Conservation (phyloP, 2,113 vertebrate genomes). For the Pygoscelis antarcticus region DNA sequence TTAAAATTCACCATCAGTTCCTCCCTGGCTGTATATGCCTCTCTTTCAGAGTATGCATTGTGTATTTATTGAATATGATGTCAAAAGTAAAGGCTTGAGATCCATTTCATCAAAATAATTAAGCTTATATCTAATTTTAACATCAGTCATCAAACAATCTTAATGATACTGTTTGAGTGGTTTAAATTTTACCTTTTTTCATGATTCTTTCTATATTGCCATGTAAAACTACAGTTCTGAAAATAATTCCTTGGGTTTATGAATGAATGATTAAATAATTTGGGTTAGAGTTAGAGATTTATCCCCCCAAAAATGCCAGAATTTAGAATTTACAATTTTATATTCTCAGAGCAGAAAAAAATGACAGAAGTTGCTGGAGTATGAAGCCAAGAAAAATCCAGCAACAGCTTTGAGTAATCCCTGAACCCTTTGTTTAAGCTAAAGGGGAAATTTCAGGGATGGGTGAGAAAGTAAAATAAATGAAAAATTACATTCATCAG, state of each 20-base stretch:
- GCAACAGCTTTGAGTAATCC: not conserved
- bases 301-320: not conserved
- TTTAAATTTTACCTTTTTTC: not conserved
- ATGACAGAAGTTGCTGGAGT: not conserved
- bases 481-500: not conserved
- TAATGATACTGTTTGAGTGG: not conserved
- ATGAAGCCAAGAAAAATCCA: not conserved
- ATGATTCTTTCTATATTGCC: not conserved
- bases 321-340: not conserved
- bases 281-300: not conserved
- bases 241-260: not conserved
- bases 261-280: not conserved
- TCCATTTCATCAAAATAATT: not conserved
- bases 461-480: constrained; percentile 30
- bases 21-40: not conserved
- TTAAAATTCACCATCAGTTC: not conserved
- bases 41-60: not conserved
- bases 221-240: not conserved
- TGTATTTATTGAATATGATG: not conserved
- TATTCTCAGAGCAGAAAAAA: not conserved
- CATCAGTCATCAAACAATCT: not conserved
- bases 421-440: not conserved
- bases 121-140: not conserved
- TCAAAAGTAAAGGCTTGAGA: not conserved
- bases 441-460: constrained; percentile 24